Percentiles rank a stretch among this genome's conserved stretches.
phyloP scores from a whole-genome alignment of 1,140 invertebrate genomes.

The Stenopsyche tienmushanensis region DNA sequence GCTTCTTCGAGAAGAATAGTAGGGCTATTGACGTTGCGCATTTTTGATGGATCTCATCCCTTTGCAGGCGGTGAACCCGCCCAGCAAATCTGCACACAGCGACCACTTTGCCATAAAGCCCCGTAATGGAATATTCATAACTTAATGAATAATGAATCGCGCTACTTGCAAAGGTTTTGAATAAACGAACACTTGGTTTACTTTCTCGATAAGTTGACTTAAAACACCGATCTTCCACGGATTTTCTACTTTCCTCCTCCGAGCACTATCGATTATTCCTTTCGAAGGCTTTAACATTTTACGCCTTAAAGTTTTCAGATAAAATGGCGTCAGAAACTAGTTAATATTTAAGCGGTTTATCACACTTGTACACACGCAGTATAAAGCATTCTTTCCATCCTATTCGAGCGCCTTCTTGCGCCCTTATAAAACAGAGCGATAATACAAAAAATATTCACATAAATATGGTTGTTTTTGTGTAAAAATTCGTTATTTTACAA shows the following conservation, averaged over 20 bases:
- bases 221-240: not conserved
- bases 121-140: slow-evolving; percentile 26
- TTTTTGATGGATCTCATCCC: slow-evolving; percentile 10
- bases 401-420: too few species aligned
- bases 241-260: not conserved
- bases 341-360: too few species aligned
- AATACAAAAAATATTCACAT: too few species aligned
- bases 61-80: not conserved
- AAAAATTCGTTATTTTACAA: too few species aligned
- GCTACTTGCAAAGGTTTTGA: slow-evolving; percentile 3
- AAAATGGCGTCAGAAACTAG: too few species aligned
- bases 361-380: too few species aligned
- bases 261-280: not conserved
- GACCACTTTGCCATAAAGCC: slow-evolving; percentile 15
- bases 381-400: too few species aligned
- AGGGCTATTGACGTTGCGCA: slow-evolving; percentile 4
- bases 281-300: too few species aligned
- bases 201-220: slow-evolving; percentile 14
- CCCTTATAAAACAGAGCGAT: too few species aligned
- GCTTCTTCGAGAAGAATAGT: too few species aligned
- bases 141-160: slow-evolving; percentile 20
- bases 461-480: too few species aligned
- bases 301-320: too few species aligned
- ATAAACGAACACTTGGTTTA: slow-evolving; percentile 3
- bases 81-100: not conserved